These are phyloP conservation scores for Agapetus fuscipes DNA, from an alignment of 2,888 invertebrate genomes.

Conservation along the genomic window DNA sequence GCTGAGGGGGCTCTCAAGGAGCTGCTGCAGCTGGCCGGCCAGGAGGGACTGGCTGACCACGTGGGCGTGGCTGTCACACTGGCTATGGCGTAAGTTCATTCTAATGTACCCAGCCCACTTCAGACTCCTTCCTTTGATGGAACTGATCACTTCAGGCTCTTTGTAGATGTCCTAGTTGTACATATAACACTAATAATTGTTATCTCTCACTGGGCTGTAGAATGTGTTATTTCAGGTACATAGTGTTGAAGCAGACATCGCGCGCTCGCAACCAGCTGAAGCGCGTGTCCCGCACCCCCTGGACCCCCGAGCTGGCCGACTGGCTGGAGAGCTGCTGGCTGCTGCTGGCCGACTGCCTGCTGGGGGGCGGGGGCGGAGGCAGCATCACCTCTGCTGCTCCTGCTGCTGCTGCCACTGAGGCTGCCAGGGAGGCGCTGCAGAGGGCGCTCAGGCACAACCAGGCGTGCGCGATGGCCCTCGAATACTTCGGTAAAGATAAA, in stretches of 20 bases:
- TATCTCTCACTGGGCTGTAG: not conserved
- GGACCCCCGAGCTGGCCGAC: constrained; percentile 95
- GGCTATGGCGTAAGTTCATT: constrained; percentile 51
- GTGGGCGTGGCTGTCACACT: constrained; percentile 81
- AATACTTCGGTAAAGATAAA: constrained; percentile 49
- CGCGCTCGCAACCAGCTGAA: constrained; percentile 90
- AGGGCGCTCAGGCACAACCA: constrained; percentile 74
- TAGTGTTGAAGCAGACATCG: constrained; percentile 82
- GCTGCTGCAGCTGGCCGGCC: constrained; percentile 54
- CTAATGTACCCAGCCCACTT: not conserved
- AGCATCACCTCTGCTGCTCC: constrained; percentile 13
- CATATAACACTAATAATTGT: not conserved
- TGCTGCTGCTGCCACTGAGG: too few species aligned
- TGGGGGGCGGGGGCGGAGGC: constrained; percentile 48
- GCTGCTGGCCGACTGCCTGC: constrained; percentile 81
- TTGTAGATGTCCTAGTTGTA: not conserved
- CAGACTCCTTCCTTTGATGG: not conserved
- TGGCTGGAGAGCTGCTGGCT: constrained; percentile 94
- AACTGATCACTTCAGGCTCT: too few species aligned
- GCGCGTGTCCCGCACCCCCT: constrained; percentile 70
- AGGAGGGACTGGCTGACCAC: constrained; percentile 65
- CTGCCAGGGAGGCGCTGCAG: constrained; percentile 73
- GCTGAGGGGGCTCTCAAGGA: constrained; percentile 79
- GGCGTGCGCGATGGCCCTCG: constrained; percentile 84
- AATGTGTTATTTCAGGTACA: constrained; percentile 46